Base-by-base conservation (phyloP, 2,888 invertebrate genomes). In the Brenthis ino region DNA sequence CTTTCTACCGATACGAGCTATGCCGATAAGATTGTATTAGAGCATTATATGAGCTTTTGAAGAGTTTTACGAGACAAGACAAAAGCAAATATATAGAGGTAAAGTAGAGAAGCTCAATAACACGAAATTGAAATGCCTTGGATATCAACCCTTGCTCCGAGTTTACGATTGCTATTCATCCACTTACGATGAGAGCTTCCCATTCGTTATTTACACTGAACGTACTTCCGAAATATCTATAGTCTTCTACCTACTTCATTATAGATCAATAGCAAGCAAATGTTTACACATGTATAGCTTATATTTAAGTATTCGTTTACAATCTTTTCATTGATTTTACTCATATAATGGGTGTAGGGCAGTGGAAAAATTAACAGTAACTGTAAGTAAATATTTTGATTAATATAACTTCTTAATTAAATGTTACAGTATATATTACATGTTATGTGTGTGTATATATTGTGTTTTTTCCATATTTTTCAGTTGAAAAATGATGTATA, bases 151-250 rank as follows among this genome's bases (percentile, higher is more conserved):
- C 56, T 57, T 64, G 58, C 68, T n/a, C 58, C 37, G 13, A 43
- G 56, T 66, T 71, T 67, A 64, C 66, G 71, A 69, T 50, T 67
- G 51, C 57, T 33, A 53, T 68, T 60, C 71, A 33, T 64, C 67
- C 69, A 69, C 69, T 71, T 69, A n/a, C 58, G 53, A 58, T 69
- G 65, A 71, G 68, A 48, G 68, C 53, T 56, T 16, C n/a, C 65
- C 50, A 57, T 65, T 65, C 47, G 51, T 67, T 68, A 69, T 69
- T 68, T 68, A 68, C 56, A 51, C 55, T 63, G 57, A 61, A 56
- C 67, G 65, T 58, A 33, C 54, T 68, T 13, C 48, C 43, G 56
- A 48, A 48, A 50, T 55, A 28, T 43, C 28, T n/a, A 16, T 33
- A 60, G 37, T 43, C 37, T 43, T 43, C 37, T n/a, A 50, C 14